phyloP scores from a whole-genome alignment of 2,113 vertebrate genomes.

The Pelecanus crispus region DNA sequence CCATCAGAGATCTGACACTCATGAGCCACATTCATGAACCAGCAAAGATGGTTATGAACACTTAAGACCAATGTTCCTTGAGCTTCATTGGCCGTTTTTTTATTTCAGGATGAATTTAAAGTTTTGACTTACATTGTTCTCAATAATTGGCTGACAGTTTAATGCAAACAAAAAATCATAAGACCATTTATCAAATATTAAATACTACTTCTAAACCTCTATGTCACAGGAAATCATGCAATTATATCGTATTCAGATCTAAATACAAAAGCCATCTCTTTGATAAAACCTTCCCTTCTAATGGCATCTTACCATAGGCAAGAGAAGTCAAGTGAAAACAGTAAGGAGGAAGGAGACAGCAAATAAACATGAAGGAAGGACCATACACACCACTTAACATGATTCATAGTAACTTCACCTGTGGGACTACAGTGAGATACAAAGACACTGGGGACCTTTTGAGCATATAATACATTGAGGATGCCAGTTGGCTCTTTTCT shows the following conservation, averaged over 20 bases:
- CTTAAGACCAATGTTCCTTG: neutral
- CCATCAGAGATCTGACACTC: neutral
- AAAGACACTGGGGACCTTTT: rapidly evolving
- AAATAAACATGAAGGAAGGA: neutral
- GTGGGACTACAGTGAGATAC: neutral
- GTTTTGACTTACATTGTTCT: neutral
- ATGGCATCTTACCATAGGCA: neutral
- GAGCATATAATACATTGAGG: neutral
- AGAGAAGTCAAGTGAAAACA: neutral
- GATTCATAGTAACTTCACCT: neutral
- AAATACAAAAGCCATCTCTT: neutral
- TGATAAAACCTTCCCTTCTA: neutral
- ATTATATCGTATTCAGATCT: neutral
- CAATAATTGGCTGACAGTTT: neutral
- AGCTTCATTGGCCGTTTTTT: neutral
- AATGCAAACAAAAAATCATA: neutral
- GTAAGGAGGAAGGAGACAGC: neutral
- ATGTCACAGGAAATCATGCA: neutral
- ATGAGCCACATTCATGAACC: neutral
- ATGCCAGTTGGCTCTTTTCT: neutral
- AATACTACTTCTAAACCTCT: neutral
- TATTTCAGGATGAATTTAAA: neutral
- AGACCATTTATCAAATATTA: neutral
- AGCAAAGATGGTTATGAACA: neutral
- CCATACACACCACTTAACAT: neutral